phyloP scores from a whole-genome alignment of 2,113 vertebrate genomes.

The Actenoides lindsayi region DNA sequence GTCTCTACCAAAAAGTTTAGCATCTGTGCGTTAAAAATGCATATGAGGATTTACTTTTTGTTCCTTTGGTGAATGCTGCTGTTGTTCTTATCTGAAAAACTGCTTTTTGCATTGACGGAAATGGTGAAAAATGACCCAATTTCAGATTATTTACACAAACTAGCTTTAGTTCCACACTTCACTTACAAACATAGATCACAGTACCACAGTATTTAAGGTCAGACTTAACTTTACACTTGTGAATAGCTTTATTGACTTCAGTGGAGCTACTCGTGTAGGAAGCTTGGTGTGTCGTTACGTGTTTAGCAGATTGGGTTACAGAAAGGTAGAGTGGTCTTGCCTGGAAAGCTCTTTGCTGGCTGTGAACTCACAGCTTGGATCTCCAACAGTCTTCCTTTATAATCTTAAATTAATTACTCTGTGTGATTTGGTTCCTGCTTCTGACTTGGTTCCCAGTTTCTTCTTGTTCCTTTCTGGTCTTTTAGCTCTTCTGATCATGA shows the following conservation, averaged over 20 bases:
- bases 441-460: neutral
- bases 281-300: neutral
- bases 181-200: constrained; percentile 26
- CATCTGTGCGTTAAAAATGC: constrained; percentile 16
- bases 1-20: constrained; percentile 41
- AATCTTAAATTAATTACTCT: neutral
- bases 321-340: neutral
- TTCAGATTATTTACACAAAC: constrained; percentile 40
- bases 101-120: constrained; percentile 25
- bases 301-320: neutral
- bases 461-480: neutral
- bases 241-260: constrained; percentile 55
- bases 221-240: constrained; percentile 33
- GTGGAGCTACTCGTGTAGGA: neutral
- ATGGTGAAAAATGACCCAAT: constrained; percentile 41
- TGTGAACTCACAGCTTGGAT: neutral
- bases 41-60: constrained; percentile 36
- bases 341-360: neutral
- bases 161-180: constrained; percentile 6
- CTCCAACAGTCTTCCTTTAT: neutral
- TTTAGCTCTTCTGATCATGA: neutral
- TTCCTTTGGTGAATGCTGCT: neutral
- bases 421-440: neutral
- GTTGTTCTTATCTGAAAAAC: constrained; percentile 36
- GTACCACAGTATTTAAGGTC: neutral